Evolutionary conservation across 2,113 vertebrate species (phyloP), one percentile per base, ranked within the genome.

Genomic region (Helogale parvula): DNA sequence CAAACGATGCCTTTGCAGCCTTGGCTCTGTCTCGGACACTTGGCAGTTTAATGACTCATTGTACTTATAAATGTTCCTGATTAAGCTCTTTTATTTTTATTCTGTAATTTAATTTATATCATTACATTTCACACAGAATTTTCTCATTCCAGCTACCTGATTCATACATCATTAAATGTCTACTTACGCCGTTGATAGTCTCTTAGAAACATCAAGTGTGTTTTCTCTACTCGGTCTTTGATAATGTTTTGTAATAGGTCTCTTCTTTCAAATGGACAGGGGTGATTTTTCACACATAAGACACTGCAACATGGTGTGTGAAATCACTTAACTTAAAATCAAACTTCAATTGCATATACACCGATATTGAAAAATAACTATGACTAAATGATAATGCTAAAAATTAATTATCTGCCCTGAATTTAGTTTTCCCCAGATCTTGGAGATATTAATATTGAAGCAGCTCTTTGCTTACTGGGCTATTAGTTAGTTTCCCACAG

Each of bases 11-110:
- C 92, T 92, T 76, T 85, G 65, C 29, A 25, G 83, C 12, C 50
- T 50, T 17, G 23, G 50, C 38, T 93, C 50, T 41, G 41, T 54
- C 85, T 41, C 84, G 97, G 87, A 87, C 45, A 77, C 65, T 92
- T 92, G 69, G 12, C 93, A 0, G 89, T 72, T 89, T 92, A 95
- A 87, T 60, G 92, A 94, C 80, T 97, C 97, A 31, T 96, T 63
- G 90, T 97, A 13, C 50, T 74, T 33, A 15, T 84, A 97, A 97
- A 96, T 94, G 92, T 90, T 52, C 47, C 94, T 89, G 45, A 93
- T 96, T 94, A 98, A 90, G 57, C 45, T 85, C 63, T 95, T 97
- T 97, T 94, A 88, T 82, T 77, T 97, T 97, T 38, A 88, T 96
- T 97, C 89, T 65, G 13, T 84, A 41, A 93, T 96, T 97, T 97